Conservation (phyloP, 2,797 vertebrate genomes). For the Halcyon smyrnensis region DNA sequence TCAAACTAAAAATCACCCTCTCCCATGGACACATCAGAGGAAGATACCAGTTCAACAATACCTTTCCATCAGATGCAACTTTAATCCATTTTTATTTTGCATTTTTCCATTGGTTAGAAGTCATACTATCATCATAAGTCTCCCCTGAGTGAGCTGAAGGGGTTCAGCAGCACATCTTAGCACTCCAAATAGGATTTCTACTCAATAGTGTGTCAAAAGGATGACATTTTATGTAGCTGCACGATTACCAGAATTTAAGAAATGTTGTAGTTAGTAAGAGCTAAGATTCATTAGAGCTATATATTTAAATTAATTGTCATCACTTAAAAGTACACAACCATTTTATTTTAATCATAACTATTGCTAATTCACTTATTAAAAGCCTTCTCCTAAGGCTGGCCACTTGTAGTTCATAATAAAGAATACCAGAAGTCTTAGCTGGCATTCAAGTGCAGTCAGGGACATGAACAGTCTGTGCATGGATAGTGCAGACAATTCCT, state of each 20-base stretch:
- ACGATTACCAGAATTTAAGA: not conserved
- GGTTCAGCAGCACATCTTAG: not conserved
- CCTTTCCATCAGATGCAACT: not conserved
- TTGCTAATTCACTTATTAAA: not conserved
- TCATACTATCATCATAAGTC: not conserved
- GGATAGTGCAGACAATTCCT: not conserved
- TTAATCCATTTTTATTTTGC: not conserved
- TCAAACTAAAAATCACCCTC: not conserved
- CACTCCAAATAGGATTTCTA: not conserved
- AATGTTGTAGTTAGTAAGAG: not conserved
- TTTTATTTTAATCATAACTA: slow-evolving; percentile 5
- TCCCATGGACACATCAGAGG: not conserved
- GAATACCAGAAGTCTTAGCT: not conserved
- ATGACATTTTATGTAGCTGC: not conserved
- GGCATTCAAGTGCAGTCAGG: not conserved
- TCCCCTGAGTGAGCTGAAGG: not conserved
- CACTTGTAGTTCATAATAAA: not conserved
- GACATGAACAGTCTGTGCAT: not conserved
- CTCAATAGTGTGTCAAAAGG: not conserved
- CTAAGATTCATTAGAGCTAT: not conserved
- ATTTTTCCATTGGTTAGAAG: not conserved
- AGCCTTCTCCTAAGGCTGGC: not conserved
- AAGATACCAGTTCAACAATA: not conserved
- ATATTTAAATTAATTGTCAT: not conserved
- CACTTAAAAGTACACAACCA: not conserved